Evolutionary conservation across 2,113 vertebrate species (phyloP), one percentile per base, ranked within the genome.

Genomic region (Plectropomus leopardus): DNA sequence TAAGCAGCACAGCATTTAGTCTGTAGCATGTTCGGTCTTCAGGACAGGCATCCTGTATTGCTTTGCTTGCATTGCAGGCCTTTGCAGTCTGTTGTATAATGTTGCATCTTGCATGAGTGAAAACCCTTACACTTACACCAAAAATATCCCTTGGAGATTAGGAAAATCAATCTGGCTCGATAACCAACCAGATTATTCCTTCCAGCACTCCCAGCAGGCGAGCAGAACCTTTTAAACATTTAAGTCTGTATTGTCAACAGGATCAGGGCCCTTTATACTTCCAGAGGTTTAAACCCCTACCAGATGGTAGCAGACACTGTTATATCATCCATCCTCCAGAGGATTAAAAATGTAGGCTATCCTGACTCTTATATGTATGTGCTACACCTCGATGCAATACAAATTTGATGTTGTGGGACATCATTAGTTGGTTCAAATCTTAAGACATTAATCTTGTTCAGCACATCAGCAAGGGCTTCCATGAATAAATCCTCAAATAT

Each of bases 121-220:
- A 86, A 92, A 92, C 88, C 63, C 84, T 82, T 87, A 86, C 61
- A 85, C 68, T 90, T 85, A 77, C 44, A 68, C 69, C 55, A 36
- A 60, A 82, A 85, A 94, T 69, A 83, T 78, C 84, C 80, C 69
- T 45, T 3, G 48, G 72, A 79, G 89, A 94, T 93, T 91, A 89
- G 36, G 64, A 87, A 90, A 88, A 71, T 76, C 84, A 92, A 87
- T 92, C 87, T 86, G 83, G 74, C 65, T 73, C 48, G 45, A 86
- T 85, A 86, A 90, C 78, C 78, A 76, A 83, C 84, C 83, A 91
- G 86, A 91, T 93, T 87, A 92, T 90, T 93, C 60, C 74, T 85
- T 88, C 54, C 80, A 73, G 83, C 86, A 13, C 40, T 72, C 45
- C 63, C 67, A 85, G 72, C 76, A 72, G 80, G 53, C 23, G n/a